These are phyloP conservation scores for Phengaris arion DNA, from an alignment of 2,888 invertebrate genomes.

Conservation along the genomic window DNA sequence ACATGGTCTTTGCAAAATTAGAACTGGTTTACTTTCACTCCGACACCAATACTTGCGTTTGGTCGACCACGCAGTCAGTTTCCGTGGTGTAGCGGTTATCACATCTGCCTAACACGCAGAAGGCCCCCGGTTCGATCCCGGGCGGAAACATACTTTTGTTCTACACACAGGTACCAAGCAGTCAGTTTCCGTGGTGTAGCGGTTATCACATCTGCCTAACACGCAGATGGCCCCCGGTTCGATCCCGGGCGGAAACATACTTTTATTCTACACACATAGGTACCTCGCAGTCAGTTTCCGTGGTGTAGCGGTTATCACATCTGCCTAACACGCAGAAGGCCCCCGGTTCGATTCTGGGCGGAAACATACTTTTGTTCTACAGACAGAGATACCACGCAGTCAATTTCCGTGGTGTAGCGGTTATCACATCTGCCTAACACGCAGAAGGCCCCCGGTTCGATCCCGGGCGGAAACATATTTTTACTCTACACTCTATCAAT, in stretches of 20 bases:
- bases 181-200: conserved; percentile 90
- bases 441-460: conserved; percentile 95
- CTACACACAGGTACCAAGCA: background rate
- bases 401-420: too few relatives aligned
- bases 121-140: conserved; percentile 83
- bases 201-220: conserved; percentile 96
- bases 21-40: background rate
- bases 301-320: too few relatives aligned
- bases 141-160: too few relatives aligned
- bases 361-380: too few relatives aligned
- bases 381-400: too few relatives aligned
- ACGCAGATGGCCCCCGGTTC: conserved; percentile 92
- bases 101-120: conserved; percentile 95
- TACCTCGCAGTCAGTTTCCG: too few relatives aligned
- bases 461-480: conserved; percentile 88
- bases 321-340: too few relatives aligned
- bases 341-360: too few relatives aligned
- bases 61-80: conserved; percentile 56
- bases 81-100: conserved; percentile 95
- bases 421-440: conserved; percentile 94
- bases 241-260: too few relatives aligned
- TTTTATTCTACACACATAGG: too few relatives aligned
- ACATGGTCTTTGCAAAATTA: background rate
- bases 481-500: conserved; percentile 37
- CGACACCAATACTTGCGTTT: background rate